Evolutionary conservation across 1,140 invertebrate genomes (phyloP), one percentile per base, ranked within the genome.

Genomic region (Drosophila ambigua): DNA sequence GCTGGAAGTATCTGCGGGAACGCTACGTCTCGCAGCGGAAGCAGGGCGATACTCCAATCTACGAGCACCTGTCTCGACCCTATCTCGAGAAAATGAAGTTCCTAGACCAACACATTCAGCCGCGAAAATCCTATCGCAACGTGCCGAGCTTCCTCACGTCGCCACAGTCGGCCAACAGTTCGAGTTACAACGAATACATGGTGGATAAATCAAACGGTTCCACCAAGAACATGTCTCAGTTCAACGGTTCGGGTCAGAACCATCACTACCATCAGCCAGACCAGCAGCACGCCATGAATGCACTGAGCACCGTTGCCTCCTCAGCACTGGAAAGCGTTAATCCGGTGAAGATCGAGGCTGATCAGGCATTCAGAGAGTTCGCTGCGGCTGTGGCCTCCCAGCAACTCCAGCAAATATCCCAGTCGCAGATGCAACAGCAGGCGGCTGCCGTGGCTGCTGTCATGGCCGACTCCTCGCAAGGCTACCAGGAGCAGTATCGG

Each of bases 71-170:
- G 43, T 92, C 91, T 8, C 78, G 91, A 4, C 91, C 91, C 5
- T 92, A 92, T 59, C 61, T 92, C 41, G 91, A 92, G 58, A 92
- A 92, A 73, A 92, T 92, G 91, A 92, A 91, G 72, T 92, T 92
- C 35, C 68, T 92, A 23, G 91, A 92, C 46, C 84, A 90, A 45
- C 91, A 92, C 28, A 92, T 92, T 48, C 90, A 91, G 48, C 90
- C 91, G 9, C 65, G 91, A 7, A 92, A 92, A 60, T 92, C 91
- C 3, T 92, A 92, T 51, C 74, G 91, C 28, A 91, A 92, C 66
- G 89, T 92, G 41, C 76, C 84, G 8, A 91, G 79, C 71, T 92
- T 92, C 50, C 55, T 92, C 4, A 90, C 87, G 4, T 92, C 91
- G 3, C 91, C 91, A 5, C 82, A 90, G 8, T 89, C 87, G 43